Evolutionary conservation across 2,113 vertebrate genomes (phyloP), one percentile per base, ranked within the genome.

Genomic region (Ochotona curzoniae): DNA sequence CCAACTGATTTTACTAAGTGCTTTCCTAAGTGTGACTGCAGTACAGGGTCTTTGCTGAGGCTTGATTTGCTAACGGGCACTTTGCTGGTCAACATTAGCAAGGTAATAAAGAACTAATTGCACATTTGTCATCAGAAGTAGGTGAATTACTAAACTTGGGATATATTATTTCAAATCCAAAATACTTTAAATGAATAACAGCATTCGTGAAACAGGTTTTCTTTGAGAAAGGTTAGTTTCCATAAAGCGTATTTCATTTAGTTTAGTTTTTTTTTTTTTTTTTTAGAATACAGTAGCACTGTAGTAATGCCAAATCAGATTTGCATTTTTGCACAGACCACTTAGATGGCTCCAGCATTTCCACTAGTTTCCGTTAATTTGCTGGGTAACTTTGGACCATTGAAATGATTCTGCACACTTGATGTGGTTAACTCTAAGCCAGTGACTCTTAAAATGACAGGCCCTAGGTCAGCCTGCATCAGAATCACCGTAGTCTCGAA

Each of bases 121-220:
- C 67, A 70, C 35, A 14, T 78, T 94, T 14, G 90, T 91, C 80
- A 78, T 93, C n/a, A n/a, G n/a, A 74, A 90, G 66, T 74, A 70
- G 30, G 28, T 74, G 32, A 18, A 54, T 90, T 81, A 78, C 28
- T 92, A 86, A 81, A 88, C 2, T 90, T 69, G 18, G 26, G 66
- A 75, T 85, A 73, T 7, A 70, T 91, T 89, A 38, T 86, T 54
- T 87, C 66, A 73, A 74, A 95, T 51, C 30, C 71, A 75, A 8
- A 63, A 76, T 73, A 47, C 44, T 47, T 90, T 75, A 35, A 66
- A 25, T 20, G 82, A 60, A 60, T 44, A 44, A 76, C 63, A 85
- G 38, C 28, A 67, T 83, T 71, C 91, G 32, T 57, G 57, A 90
- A 82, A 87, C 20, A 51, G 28, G 32, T 74, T 88, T 92, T 85